phyloP scores from a whole-genome alignment of 2,113 vertebrate species.

The Numenius arquata region DNA sequence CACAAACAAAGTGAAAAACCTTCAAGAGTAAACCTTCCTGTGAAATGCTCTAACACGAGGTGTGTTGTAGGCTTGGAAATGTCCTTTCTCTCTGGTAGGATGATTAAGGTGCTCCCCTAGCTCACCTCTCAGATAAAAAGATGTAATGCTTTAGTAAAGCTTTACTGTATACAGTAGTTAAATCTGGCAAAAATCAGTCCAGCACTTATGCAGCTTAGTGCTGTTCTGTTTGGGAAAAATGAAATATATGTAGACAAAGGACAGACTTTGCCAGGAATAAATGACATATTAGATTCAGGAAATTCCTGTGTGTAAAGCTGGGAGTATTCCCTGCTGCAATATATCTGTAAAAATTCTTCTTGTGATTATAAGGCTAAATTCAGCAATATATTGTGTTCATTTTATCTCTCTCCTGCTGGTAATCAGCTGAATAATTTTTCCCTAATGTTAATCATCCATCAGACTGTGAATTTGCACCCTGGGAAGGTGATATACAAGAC shows the following conservation, averaged over 20 bases:
- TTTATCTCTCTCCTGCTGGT: slow-evolving; percentile 26
- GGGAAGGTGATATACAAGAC: background rate
- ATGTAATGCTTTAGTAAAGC: background rate
- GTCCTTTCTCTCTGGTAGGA: background rate
- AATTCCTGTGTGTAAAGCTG: slow-evolving; percentile 68
- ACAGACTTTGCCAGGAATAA: slow-evolving; percentile 64
- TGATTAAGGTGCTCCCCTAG: background rate
- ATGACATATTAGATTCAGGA: slow-evolving; percentile 61
- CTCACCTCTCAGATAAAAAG: background rate
- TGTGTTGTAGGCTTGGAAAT: background rate
- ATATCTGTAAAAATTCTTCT: slow-evolving; percentile 39
- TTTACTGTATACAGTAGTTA: background rate
- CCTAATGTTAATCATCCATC: background rate
- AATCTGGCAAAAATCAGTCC: slow-evolving; percentile 11
- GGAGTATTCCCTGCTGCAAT: slow-evolving; percentile 54
- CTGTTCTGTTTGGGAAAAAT: slow-evolving; percentile 51
- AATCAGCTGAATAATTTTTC: slow-evolving; percentile 22
- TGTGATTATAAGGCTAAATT: slow-evolving; percentile 52
- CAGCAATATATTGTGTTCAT: background rate
- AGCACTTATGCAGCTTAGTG: background rate
- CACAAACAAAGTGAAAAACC: background rate
- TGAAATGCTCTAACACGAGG: background rate
- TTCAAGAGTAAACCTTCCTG: background rate
- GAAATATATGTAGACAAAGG: slow-evolving; percentile 60
- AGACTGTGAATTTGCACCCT: background rate